Evolutionary conservation across 2,113 vertebrate genomes (phyloP).

Genomic region (Hyperopisus bebe): DNA sequence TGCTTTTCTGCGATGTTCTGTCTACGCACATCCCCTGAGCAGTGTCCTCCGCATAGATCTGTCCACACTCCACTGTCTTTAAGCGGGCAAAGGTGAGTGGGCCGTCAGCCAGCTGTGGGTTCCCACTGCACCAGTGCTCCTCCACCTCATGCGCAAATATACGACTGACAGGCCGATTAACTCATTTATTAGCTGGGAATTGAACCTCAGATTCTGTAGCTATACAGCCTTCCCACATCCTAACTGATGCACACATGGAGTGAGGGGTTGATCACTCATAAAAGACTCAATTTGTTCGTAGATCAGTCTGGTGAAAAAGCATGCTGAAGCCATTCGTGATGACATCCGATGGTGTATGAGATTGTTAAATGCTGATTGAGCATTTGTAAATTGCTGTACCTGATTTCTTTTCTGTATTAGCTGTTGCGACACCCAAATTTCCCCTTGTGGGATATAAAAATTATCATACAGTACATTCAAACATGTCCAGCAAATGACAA

Average conservation of each 20-base stretch:
- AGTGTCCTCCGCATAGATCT: background rate
- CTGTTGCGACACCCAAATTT: background rate
- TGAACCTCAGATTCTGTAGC: background rate
- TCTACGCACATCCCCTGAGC: background rate
- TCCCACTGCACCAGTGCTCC: background rate
- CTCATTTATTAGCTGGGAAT: background rate
- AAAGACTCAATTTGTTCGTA: conserved; percentile 8
- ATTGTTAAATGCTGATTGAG: background rate
- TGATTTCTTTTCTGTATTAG: background rate
- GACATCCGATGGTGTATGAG: background rate
- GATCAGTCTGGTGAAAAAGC: background rate
- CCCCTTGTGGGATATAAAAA: background rate
- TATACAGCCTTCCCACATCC: background rate
- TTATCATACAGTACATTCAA: no score
- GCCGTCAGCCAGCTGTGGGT: no score
- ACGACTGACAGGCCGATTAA: background rate
- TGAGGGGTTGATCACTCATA: background rate
- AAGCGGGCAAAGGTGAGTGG: background rate
- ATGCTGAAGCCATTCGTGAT: background rate
- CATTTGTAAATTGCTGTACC: background rate
- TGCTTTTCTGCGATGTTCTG: background rate
- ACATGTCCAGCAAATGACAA: background rate
- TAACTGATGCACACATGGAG: background rate
- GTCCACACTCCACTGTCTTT: background rate
- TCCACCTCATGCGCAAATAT: background rate